phyloP scores from a whole-genome alignment of 2,797 vertebrate genomes.

The Pseudochirops corinnae region DNA sequence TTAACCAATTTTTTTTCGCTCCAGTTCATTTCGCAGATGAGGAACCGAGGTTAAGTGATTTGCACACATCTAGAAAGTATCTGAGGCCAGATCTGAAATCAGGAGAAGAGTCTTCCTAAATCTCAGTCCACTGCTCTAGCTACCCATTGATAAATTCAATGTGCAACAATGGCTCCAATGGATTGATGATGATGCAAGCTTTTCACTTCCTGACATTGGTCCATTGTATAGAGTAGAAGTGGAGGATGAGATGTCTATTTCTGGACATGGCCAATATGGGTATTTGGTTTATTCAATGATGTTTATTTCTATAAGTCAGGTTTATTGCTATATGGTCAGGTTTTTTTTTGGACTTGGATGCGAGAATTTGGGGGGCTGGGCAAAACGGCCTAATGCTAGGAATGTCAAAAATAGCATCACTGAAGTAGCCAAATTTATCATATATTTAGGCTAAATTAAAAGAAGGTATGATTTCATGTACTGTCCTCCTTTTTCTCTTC shows the following conservation, averaged over 20 bases:
- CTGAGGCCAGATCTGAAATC: background rate
- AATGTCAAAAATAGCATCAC: background rate
- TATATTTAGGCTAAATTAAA: background rate
- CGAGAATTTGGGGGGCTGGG: background rate
- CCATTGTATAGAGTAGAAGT: background rate
- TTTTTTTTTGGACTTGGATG: background rate
- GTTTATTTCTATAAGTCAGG: background rate
- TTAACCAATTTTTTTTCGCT: background rate
- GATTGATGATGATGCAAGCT: background rate
- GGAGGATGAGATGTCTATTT: background rate
- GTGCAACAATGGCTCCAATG: background rate
- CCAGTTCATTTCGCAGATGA: background rate
- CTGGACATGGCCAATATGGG: background rate
- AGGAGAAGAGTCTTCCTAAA: background rate
- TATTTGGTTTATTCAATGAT: background rate
- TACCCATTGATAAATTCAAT: background rate
- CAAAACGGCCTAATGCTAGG: background rate
- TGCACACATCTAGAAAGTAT: background rate
- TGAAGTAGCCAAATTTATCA: background rate
- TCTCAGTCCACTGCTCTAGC: background rate
- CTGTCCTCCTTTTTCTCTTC: background rate
- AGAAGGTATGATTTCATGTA: background rate
- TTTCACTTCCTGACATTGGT: background rate
- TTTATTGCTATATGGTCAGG: background rate
- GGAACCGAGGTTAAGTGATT: background rate